A percentile compares a stretch with the other conserved stretches of the same genome.
These are phyloP conservation scores for Hofmannophila pseudospretella DNA, from an alignment of 2,888 invertebrate species.

Conservation along the genomic window DNA sequence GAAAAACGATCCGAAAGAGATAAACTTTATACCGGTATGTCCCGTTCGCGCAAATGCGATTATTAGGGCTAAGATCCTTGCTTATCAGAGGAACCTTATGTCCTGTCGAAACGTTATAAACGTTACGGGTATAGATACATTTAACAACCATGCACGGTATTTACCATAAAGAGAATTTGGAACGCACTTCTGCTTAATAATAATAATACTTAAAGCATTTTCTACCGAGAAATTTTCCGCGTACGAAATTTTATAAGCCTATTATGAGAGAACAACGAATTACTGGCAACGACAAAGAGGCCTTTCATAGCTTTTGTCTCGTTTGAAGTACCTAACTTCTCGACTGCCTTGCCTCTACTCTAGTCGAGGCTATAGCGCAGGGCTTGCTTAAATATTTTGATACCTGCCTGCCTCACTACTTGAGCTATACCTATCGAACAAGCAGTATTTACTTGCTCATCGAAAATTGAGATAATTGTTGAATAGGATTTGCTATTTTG, in stretches of 20 bases:
- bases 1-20: too few relatives aligned
- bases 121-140: too few relatives aligned
- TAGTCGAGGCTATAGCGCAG: not conserved
- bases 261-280: slow-evolving; percentile 27
- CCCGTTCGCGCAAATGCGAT: too few relatives aligned
- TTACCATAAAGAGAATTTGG: too few relatives aligned
- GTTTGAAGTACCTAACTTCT: not conserved
- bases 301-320: not conserved
- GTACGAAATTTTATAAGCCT: slow-evolving; percentile 29
- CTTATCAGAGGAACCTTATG: too few relatives aligned
- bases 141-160: too few relatives aligned
- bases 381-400: not conserved
- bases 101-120: too few relatives aligned
- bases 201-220: too few relatives aligned
- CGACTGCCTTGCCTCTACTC: not conserved
- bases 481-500: not conserved
- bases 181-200: too few relatives aligned
- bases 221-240: slow-evolving; percentile 1
- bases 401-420: not conserved
- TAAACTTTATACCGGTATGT: too few relatives aligned
- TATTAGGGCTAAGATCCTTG: too few relatives aligned
- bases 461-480: not conserved
- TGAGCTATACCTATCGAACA: not conserved
- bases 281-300: slow-evolving; percentile 7
- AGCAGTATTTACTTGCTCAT: too few relatives aligned